A percentile compares a stretch with the other conserved stretches of the same genome.
Evolutionary conservation across 2,888 invertebrate genomes (phyloP).

Genomic region (Atethmia centrago): DNA sequence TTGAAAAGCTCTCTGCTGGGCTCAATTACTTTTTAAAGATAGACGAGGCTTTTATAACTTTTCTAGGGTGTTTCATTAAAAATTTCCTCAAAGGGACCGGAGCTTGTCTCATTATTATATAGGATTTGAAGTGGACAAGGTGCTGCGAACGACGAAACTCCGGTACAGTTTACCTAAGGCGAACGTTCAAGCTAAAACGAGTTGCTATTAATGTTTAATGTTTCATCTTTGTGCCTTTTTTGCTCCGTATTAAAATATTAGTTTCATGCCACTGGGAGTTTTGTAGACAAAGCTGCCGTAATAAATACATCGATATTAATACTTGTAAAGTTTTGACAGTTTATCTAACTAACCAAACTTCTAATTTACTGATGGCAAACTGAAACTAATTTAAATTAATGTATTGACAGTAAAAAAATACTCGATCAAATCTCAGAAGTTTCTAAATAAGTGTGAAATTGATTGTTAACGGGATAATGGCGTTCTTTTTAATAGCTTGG

Average conservation of each 20-base stretch:
- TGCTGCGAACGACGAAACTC: constrained; percentile 75
- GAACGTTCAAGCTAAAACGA: constrained; percentile 65
- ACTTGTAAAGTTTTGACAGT: constrained; percentile 29
- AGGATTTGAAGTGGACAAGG: constrained; percentile 80
- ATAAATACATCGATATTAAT: constrained; percentile 36
- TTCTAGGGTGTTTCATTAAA: constrained; percentile 85
- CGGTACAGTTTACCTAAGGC: constrained; percentile 74
- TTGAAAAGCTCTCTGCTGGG: constrained; percentile 72
- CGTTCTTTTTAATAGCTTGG: constrained; percentile 47
- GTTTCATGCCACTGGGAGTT: constrained; percentile 27
- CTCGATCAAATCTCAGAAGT: constrained; percentile 33
- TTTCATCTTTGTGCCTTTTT: constrained; percentile 57
- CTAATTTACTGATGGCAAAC: constrained; percentile 14
- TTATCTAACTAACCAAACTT: constrained; percentile 23
- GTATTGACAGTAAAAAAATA: constrained; percentile 10
- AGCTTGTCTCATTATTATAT: constrained; percentile 85
- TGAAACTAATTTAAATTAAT: constrained; percentile 25
- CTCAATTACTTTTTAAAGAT: constrained; percentile 84
- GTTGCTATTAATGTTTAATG: constrained; percentile 68
- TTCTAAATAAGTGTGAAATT: constrained; percentile 44
- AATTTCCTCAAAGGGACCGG: constrained; percentile 80
- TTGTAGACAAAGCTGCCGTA: constrained; percentile 2
- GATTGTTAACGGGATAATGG: constrained; percentile 31
- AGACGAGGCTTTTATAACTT: constrained; percentile 81
- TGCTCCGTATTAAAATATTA: constrained; percentile 53